Conservation (phyloP, 2,888 invertebrate genomes). For the Leptogaster cylindrica region DNA sequence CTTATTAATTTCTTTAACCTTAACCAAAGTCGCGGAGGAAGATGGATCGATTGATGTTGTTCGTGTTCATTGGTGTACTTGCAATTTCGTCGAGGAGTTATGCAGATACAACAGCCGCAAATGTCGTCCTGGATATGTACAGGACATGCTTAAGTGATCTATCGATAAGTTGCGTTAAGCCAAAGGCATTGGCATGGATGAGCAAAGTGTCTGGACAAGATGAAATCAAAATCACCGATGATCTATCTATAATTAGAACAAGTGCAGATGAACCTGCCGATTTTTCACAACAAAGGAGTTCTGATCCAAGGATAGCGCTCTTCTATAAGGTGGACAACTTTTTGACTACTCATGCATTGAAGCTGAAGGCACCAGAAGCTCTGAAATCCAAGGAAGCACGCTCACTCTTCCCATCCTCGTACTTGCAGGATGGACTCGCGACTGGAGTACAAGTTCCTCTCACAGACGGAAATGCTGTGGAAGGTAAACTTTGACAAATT, state of each 20-base stretch:
- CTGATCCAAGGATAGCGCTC: slow-evolving; percentile 67
- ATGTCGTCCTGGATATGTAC: slow-evolving; percentile 71
- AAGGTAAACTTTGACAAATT: slow-evolving; percentile 52
- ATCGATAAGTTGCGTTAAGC: slow-evolving; percentile 76
- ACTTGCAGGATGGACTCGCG: slow-evolving; percentile 63
- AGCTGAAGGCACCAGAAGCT: slow-evolving; percentile 75
- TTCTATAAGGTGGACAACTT: slow-evolving; percentile 78
- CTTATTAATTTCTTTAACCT: slow-evolving; percentile 46
- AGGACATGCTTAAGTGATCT: slow-evolving; percentile 72
- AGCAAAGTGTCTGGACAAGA: slow-evolving; percentile 71
- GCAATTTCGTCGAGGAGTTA: slow-evolving; percentile 24
- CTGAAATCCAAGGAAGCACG: slow-evolving; percentile 61
- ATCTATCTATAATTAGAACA: slow-evolving; percentile 74
- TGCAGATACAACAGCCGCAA: slow-evolving; percentile 65
- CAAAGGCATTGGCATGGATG: slow-evolving; percentile 78
- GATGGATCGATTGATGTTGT: slow-evolving; percentile 45
- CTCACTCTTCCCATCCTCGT: slow-evolving; percentile 56
- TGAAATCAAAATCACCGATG: slow-evolving; percentile 77
- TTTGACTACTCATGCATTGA: slow-evolving; percentile 76
- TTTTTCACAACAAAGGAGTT: slow-evolving; percentile 53
- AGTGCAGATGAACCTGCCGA: slow-evolving; percentile 58
- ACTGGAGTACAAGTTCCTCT: slow-evolving; percentile 75
- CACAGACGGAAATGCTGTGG: slow-evolving; percentile 63
- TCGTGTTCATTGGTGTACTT: not conserved
- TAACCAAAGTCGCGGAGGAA: slow-evolving; percentile 36